A percentile compares a stretch with the other conserved stretches of the same genome.
Evolutionary conservation across 2,888 invertebrate species (phyloP).

Genomic region (Thyatira batis): DNA sequence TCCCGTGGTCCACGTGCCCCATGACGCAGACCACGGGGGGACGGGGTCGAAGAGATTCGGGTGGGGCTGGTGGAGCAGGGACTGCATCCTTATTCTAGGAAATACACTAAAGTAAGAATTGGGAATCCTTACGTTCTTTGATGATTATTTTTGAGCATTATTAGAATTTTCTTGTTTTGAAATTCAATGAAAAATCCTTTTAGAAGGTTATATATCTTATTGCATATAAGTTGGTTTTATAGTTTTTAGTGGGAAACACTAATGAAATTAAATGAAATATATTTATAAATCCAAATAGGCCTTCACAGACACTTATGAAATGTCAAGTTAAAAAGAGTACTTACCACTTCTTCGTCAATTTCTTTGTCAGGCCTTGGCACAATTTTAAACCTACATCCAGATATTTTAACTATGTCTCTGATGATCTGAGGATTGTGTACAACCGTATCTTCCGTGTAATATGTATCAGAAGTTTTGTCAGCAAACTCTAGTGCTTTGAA

Average conservation of each 20-base stretch:
- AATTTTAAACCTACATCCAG: conserved; percentile 84
- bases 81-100: conserved; percentile 80
- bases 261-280: too few species aligned
- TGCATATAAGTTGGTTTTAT: too few species aligned
- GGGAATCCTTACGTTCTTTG: too few species aligned
- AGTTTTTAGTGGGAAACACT: too few species aligned
- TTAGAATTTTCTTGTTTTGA: too few species aligned
- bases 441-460: conserved; percentile 77
- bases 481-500: conserved; percentile 86
- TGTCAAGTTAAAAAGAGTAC: conserved; percentile 6
- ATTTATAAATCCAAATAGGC: too few species aligned
- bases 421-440: conserved; percentile 86
- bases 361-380: conserved; percentile 76
- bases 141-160: too few species aligned
- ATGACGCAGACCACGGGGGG: conserved; percentile 98
- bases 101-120: too few species aligned
- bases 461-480: conserved; percentile 78
- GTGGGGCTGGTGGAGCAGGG: conserved; percentile 85
- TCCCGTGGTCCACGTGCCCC: conserved; percentile 99
- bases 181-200: too few species aligned
- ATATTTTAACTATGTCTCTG: conserved; percentile 85
- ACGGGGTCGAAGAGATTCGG: conserved; percentile 85
- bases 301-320: too few species aligned
- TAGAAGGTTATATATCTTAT: too few species aligned
- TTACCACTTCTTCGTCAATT: conserved; percentile 58